Evolutionary conservation across 1,140 invertebrate species (phyloP), one percentile per base, ranked within the genome.

Genomic region (Philopotamus ludificatus): DNA sequence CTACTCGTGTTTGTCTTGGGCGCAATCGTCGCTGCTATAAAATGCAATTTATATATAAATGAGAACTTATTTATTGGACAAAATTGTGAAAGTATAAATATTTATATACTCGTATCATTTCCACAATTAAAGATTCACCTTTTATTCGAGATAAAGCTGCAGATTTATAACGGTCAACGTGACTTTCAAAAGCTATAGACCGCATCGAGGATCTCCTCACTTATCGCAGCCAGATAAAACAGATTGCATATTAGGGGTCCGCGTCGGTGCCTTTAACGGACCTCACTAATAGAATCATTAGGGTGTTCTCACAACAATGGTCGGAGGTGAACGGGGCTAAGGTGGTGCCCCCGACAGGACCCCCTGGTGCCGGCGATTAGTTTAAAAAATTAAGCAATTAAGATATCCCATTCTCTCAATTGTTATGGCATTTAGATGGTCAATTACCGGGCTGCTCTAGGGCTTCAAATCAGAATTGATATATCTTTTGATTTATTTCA

Each of bases 201-300:
- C n/a, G n/a, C n/a, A n/a, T n/a, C n/a, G n/a, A n/a, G 8, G 8
- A 39, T 8, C n/a, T 39, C n/a, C 8, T 39, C 34, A 8, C n/a
- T 39, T 39, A 39, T 8, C 34, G 34, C 7, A 8, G 34, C n/a
- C 34, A n/a, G 8, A 8, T 8, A 39, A 39, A 39, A n/a, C 7
- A 39, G 34, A 39, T 39, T 8, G 34, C 34, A 8, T 39, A 39
- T 8, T 39, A 39, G 34, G 18, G 18, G 57, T 34, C 28, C 28
- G 1, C 9, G 54, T 34, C 26, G 53, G 53, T 20, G n/a, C 54
- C 51, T 39, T 20, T 34, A 42, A 57, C 23, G 28, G 22, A 21
- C 54, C 54, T n/a, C 54, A 57, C 53, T 67, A 67, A 67, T 67
- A 67, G 59, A 67, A 67, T 63, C 65, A 67, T 67, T 67, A 67